Base-by-base conservation (phyloP, 2,888 invertebrate species). In the Drosophila pseudotakahashii region DNA sequence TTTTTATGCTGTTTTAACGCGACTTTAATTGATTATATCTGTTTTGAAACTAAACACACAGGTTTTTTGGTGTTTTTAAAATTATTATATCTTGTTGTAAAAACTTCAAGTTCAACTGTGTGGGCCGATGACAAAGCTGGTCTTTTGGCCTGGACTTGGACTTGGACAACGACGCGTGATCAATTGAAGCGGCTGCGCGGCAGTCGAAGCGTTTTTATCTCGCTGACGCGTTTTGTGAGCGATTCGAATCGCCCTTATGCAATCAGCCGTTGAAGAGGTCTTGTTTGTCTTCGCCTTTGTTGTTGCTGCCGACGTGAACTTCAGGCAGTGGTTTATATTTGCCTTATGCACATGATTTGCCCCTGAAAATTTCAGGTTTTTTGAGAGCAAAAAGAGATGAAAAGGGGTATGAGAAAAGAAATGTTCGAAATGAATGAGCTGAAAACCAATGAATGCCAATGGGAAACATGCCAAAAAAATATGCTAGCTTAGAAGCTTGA, bases 341-440 rank as follows among this genome's bases (percentile, higher is more conserved):
- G 69, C 55, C 73, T 66, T 72, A 67, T 76, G 81, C 83, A 78
- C 54, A 45, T 42, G 70, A 61, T 69, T 88, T 90, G 89, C 81
- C 89, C 89, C 79, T 90, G 91, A 90, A 90, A 85, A 82, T 78
- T 79, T 89, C 89, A 78, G 90, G 91, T 90, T 90, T 89, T 83
- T 61, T 75, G 73, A 73, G 79, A 73, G 72, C 73, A 77, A 59
- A 64, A 61, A 71, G 39, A 30, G 51, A 47, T 47, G 54, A 71
- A 62, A 60, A 34, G 51, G 52, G 23, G 53, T 48, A 52, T 76
- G 66, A 53, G 66, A 77, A 71, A 77, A 70, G 47, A 54, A 69
- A 71, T 72, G 34, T 37, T 44, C 16, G 48, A 59, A 73, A 44
- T 51, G 41, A 73, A 51, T 72, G 53, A 72, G 50, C 14, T 26